Evolutionary conservation across 2,113 vertebrate species (phyloP).

Genomic region (Tetrao urogallus): DNA sequence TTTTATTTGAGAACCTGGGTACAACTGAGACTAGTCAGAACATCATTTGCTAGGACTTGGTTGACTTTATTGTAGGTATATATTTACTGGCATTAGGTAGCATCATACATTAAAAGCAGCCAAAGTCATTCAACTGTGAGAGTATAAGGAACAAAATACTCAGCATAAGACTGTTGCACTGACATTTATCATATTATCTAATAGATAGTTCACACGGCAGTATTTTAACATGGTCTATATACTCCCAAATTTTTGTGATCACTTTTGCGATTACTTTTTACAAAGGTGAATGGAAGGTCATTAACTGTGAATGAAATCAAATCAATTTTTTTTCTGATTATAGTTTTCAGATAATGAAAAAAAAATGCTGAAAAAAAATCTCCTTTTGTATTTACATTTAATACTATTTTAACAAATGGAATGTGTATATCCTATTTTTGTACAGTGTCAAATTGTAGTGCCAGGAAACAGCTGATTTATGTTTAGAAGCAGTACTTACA

Average conservation of each 20-base stretch:
- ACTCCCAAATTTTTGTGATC: neutral
- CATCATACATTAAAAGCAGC: neutral
- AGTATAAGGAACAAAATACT: neutral
- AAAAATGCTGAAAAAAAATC: neutral
- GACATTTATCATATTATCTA: neutral
- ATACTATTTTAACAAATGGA: neutral
- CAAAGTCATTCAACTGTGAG: neutral
- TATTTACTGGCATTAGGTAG: neutral
- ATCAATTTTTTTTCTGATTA: neutral
- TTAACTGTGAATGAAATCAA: neutral
- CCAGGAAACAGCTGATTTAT: neutral
- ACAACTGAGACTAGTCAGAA: neutral
- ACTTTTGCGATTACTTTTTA: neutral
- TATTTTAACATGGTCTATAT: neutral
- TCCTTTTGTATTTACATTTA: neutral
- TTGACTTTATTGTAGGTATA: neutral
- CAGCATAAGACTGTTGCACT: neutral
- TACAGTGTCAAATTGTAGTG: neutral
- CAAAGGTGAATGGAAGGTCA: neutral
- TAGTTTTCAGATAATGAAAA: neutral
- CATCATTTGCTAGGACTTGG: neutral
- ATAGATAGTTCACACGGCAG: neutral
- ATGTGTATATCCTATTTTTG: neutral
- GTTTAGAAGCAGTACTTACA: neutral
- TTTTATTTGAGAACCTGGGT: neutral